Evolutionary conservation across 2,797 vertebrate species (phyloP), one percentile per base, ranked within the genome.

Genomic region (Bovichtus variegatus): DNA sequence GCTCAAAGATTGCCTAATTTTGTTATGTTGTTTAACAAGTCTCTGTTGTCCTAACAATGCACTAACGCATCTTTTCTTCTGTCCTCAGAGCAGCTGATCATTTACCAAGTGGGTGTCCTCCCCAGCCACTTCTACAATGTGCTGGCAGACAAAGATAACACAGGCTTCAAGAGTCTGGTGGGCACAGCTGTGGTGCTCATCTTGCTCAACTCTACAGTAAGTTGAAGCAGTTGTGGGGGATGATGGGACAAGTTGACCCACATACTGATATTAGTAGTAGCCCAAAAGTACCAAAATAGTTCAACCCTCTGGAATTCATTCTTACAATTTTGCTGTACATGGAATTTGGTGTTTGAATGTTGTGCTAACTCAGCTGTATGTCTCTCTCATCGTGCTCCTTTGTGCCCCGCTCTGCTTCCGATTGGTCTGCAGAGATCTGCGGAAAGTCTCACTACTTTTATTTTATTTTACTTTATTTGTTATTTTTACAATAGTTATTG

Each of bases 41-140:
- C 21, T 57, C 13, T 43, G 57, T 47, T 62, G 9, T 63, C 11
- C 6, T 61, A 12, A 49, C 15, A 19, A 34, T 23, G 1, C 1
- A 78, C 71, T 63, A 23, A 68, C 64, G 40, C 19, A 67, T 71
- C 29, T 61, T 44, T 54, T 71, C 40, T 84, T 55, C 61, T 64
- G 34, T 18, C 36, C 64, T 50, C 93, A 99, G 98, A 98, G 82
- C 98, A 99, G 92, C 90, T 99, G 91, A 92, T 99, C 69, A 95
- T 99, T 92, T 99, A 98, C 94, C 98, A 97, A 85, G 97, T 99
- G 76, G 98, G 98, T 2, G 59, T 99, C 83, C 95, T 99, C 62
- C 98, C 98, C 62, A 99, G 98, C 86, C 96, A 95, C 73, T 99
- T 98, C 95, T 99, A 98, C 54, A 93, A 94, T 5, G 96, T 97